phyloP scores from a whole-genome alignment of 2,113 vertebrate genomes.

The Forbesichthys papilliferus region DNA sequence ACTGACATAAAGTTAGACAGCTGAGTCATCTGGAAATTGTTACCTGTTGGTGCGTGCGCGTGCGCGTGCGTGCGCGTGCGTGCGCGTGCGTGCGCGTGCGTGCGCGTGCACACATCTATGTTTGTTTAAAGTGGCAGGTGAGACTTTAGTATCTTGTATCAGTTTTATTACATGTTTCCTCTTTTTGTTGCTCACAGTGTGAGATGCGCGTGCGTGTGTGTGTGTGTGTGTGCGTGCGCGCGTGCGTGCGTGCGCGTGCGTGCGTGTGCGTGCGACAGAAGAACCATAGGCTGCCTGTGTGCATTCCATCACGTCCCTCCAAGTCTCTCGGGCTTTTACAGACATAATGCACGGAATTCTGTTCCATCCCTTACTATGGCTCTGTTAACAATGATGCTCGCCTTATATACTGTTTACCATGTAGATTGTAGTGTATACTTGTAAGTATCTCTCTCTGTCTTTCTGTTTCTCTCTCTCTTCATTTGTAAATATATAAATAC shows the following conservation, averaged over 20 bases:
- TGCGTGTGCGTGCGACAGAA: not conserved
- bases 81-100: constrained; percentile 12
- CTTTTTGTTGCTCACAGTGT: constrained; percentile 10
- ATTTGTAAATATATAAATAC: too few relatives aligned
- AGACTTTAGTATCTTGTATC: constrained; percentile 62
- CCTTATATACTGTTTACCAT: constrained; percentile 2
- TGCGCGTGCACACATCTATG: constrained; percentile 11
- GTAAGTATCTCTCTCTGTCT: not conserved
- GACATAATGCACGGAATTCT: constrained; percentile 42
- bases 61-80: constrained; percentile 10
- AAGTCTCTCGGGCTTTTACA: constrained; percentile 12
- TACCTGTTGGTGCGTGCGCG: constrained; percentile 27
- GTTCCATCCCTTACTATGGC: not conserved
- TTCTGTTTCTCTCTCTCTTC: not conserved
- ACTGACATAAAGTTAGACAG: constrained; percentile 20
- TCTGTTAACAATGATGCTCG: constrained; percentile 20
- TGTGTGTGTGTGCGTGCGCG: not conserved
- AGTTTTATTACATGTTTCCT: constrained; percentile 70
- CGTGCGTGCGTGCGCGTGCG: constrained; percentile 1
- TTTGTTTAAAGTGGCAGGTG: constrained; percentile 77
- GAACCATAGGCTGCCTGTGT: constrained; percentile 24
- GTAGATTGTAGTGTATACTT: not conserved
- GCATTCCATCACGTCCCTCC: constrained; percentile 43
- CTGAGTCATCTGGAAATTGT: constrained; percentile 59
- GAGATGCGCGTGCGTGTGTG: constrained; percentile 1